Percentiles rank a stretch among this genome's conserved stretches.
phyloP scores from a whole-genome alignment of 2,888 invertebrate genomes.

The Dromius quadrimaculatus region DNA sequence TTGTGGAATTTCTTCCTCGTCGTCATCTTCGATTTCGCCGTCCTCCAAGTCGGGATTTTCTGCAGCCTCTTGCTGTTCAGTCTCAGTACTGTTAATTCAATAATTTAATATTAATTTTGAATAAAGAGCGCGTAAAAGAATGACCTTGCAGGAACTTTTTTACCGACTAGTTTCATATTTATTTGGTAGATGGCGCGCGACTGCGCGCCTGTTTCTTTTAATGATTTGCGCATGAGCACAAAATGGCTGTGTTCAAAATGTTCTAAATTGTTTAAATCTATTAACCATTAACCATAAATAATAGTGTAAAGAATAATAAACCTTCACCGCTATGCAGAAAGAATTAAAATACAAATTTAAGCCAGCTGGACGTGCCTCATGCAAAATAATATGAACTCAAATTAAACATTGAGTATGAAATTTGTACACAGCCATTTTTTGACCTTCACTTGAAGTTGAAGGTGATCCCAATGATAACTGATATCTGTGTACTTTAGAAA shows the following conservation, averaged over 20 bases:
- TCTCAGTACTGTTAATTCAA: slow-evolving; percentile 31
- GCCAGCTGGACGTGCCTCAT: slow-evolving; percentile 48
- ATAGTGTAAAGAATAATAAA: slow-evolving; percentile 3
- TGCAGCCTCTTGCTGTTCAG: slow-evolving; percentile 41
- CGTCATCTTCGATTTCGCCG: slow-evolving; percentile 85
- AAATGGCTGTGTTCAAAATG: slow-evolving; percentile 36
- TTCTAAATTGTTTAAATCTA: slow-evolving; percentile 1
- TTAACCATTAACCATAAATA: slow-evolving; percentile 3
- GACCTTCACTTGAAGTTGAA: slow-evolving; percentile 22
- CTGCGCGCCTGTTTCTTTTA: background rate
- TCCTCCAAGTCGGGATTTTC: slow-evolving; percentile 78
- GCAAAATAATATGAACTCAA: slow-evolving; percentile 45
- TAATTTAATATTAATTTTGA: slow-evolving; percentile 10
- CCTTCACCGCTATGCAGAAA: slow-evolving; percentile 26
- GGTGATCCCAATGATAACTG: slow-evolving; percentile 36
- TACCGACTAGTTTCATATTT: slow-evolving; percentile 16
- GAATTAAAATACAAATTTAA: slow-evolving; percentile 33
- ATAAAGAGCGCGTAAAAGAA: background rate
- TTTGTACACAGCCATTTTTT: slow-evolving; percentile 47
- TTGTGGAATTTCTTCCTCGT: slow-evolving; percentile 69
- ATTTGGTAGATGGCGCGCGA: slow-evolving; percentile 35
- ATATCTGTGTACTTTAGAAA: slow-evolving; percentile 37
- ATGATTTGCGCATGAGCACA: slow-evolving; percentile 21
- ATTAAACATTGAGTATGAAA: slow-evolving; percentile 18
- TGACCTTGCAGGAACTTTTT: slow-evolving; percentile 5